These are phyloP conservation scores for Cynopterus brachyotis DNA, from an alignment of 2,113 vertebrate species.

Conservation along the genomic window DNA sequence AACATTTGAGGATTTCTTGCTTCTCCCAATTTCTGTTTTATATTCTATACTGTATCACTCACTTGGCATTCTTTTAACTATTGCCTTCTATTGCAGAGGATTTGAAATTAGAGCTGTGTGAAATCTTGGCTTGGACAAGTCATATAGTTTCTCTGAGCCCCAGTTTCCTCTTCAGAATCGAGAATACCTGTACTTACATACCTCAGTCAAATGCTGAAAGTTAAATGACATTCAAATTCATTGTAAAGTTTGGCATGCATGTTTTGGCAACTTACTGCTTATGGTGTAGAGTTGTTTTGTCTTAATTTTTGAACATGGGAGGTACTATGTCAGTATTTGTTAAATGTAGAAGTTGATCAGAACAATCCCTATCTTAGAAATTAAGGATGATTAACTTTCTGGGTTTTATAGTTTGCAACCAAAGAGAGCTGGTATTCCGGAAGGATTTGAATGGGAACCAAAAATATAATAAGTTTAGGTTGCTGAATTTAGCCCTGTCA, in stretches of 20 bases:
- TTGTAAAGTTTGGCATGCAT: not conserved
- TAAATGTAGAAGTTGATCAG: slow-evolving; percentile 32
- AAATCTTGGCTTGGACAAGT: not conserved
- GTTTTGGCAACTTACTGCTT: slow-evolving; percentile 1
- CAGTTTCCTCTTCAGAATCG: slow-evolving; percentile 31
- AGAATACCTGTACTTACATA: not conserved
- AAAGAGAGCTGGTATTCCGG: not conserved
- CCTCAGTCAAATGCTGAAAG: not conserved
- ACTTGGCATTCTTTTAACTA: not conserved
- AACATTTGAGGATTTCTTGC: not conserved
- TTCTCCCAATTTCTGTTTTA: not conserved
- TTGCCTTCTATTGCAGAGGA: not conserved
- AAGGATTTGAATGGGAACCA: not conserved
- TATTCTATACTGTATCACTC: not conserved
- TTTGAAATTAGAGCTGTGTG: not conserved
- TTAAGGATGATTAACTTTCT: not conserved
- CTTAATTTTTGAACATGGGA: not conserved
- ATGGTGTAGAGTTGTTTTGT: not conserved
- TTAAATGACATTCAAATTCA: not conserved
- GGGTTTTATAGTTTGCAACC: slow-evolving; percentile 21
- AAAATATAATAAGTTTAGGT: not conserved
- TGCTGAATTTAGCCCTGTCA: not conserved
- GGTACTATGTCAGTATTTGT: not conserved
- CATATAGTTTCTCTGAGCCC: not conserved
- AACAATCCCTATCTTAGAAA: not conserved